Percentiles rank a stretch among this genome's conserved stretches.
phyloP scores from a whole-genome alignment of 2,113 vertebrate species.

The Ammodytes marinus region DNA sequence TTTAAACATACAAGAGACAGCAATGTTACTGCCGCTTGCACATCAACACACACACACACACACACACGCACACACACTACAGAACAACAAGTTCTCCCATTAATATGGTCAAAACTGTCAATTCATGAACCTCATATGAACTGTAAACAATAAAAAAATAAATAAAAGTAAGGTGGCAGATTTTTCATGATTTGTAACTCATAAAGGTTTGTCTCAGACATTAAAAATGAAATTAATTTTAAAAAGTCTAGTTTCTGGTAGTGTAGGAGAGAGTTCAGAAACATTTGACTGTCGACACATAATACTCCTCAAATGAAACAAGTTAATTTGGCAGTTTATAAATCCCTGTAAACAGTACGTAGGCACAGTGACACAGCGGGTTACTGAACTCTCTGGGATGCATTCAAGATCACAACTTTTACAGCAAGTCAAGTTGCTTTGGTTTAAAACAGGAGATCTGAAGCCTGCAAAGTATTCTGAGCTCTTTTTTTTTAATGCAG shows the following conservation, averaged over 20 bases:
- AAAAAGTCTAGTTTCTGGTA: constrained; percentile 1
- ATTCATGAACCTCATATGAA: constrained; percentile 21
- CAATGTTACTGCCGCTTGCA: constrained; percentile 42
- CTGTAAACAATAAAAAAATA: constrained; percentile 50
- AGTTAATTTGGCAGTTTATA: constrained; percentile 66
- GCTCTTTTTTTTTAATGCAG: constrained; percentile 38
- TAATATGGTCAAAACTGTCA: constrained; percentile 20
- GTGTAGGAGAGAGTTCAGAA: constrained; percentile 34
- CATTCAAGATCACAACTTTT: constrained; percentile 55
- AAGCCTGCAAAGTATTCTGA: constrained; percentile 31
- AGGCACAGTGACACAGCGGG: constrained; percentile 65
- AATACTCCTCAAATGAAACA: constrained; percentile 42
- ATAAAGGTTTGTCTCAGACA: constrained; percentile 17
- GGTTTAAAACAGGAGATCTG: constrained; percentile 50
- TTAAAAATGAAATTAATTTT: constrained; percentile 29
- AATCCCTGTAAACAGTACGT: constrained; percentile 70
- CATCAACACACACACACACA: constrained; percentile 37
- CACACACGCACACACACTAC: constrained; percentile 27
- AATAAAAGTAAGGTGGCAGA: constrained; percentile 25
- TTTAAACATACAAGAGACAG: constrained; percentile 82
- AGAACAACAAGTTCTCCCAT: constrained; percentile 29
- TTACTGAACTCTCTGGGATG: constrained; percentile 54
- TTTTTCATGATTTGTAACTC: constrained; percentile 16
- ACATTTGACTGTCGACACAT: constrained; percentile 49
- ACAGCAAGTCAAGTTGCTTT: constrained; percentile 56